Conservation (phyloP, 2,888 invertebrate species). For the Yponomeuta sedellus region DNA sequence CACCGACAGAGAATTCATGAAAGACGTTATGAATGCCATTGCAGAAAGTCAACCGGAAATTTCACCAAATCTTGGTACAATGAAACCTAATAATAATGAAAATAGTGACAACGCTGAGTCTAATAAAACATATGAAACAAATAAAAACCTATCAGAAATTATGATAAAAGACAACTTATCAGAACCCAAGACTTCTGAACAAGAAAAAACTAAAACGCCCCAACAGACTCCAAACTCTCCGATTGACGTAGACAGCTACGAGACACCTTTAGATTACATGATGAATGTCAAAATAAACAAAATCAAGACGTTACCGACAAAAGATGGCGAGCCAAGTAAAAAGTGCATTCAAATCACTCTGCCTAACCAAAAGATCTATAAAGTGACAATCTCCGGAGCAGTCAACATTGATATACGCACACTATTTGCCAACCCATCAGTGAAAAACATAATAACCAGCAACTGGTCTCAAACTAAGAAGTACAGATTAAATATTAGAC, state of each 20-base stretch:
- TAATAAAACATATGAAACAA: neutral
- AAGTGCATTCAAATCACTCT: conserved; percentile 45
- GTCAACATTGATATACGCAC: conserved; percentile 38
- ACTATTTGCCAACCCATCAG: conserved; percentile 42
- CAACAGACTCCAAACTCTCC: neutral
- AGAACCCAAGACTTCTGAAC: neutral
- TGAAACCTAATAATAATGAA: neutral
- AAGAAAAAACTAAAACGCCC: neutral
- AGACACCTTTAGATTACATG: conserved; percentile 1
- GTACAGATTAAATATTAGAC: conserved; percentile 50
- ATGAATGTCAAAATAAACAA: conserved; percentile 36
- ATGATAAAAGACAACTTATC: neutral
- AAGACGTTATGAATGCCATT: neutral
- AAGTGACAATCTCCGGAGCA: conserved; percentile 50
- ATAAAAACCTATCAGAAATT: neutral
- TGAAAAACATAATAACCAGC: conserved; percentile 40
- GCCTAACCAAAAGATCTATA: conserved; percentile 49
- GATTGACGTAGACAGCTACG: neutral
- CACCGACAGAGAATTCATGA: neutral
- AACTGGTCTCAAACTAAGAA: conserved; percentile 34
- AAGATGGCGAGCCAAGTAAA: conserved; percentile 31
- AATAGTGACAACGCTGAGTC: neutral
- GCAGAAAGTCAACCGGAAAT: neutral
- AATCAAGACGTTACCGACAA: conserved; percentile 25
- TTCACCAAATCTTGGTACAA: neutral